Evolutionary conservation across 2,797 vertebrate species (phyloP).

Genomic region (Coreius guichenoti): DNA sequence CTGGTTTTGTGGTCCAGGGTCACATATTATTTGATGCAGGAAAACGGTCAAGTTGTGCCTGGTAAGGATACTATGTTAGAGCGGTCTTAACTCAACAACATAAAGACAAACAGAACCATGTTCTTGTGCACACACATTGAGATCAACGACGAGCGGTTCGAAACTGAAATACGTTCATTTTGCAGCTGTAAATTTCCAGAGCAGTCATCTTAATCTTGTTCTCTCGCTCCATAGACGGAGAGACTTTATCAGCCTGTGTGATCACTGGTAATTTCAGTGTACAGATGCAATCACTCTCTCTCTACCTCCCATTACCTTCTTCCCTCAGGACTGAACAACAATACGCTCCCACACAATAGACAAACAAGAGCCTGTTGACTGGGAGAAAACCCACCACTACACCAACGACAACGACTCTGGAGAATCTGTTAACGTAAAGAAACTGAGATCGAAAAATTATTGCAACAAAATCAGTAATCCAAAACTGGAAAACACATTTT

Average conservation of each 20-base stretch:
- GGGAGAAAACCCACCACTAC: conserved; percentile 59
- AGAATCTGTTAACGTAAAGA: neutral
- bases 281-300: conserved; percentile 79
- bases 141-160: neutral
- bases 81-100: neutral
- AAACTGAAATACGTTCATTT: neutral
- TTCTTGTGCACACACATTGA: neutral
- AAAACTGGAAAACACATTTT: neutral
- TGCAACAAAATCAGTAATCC: too few species aligned
- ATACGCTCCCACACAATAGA: conserved; percentile 80
- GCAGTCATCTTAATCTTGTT: conserved; percentile 42
- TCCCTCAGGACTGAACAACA: conserved; percentile 83
- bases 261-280: conserved; percentile 85
- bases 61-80: neutral
- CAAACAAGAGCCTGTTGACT: conserved; percentile 78
- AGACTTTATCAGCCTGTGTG: conserved; percentile 74
- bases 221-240: conserved; percentile 52
- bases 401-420: neutral
- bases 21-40: neutral
- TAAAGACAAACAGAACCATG: neutral
- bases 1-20: too few species aligned
- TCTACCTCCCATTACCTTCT: conserved; percentile 63
- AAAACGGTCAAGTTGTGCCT: neutral
- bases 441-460: neutral
- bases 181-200: conserved; percentile 25